Evolutionary conservation across 2,888 invertebrate genomes (phyloP), one percentile per base, ranked within the genome.

Genomic region (Flexamia atlantica): DNA sequence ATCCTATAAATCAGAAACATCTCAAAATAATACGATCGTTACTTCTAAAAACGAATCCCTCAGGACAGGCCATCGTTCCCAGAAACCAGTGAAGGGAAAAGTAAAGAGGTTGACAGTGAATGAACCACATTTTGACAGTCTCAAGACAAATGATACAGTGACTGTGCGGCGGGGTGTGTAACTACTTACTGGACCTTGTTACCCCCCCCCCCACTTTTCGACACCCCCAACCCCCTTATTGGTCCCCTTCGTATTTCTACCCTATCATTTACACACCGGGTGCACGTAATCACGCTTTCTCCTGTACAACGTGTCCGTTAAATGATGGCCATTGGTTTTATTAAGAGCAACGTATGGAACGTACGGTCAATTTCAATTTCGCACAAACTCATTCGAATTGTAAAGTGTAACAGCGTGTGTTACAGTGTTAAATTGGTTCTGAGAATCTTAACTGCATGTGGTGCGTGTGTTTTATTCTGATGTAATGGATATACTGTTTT

Each of bases 241-340:
- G n/a, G n/a, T n/a, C n/a, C n/a, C n/a, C n/a, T n/a, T n/a, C n/a
- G 20, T 20, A 64, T 30, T 64, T 14, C 28, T 4, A n/a, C 64
- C 64, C 64, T 30, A 9, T 30, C 64, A 28, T 14, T 30, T 25
- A 3, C 28, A 28, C 64, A 17, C 64, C 64, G 64, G 64, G 28
- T 64, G 64, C 14, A 14, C 30, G 14, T 64, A 64, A 64, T 64
- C 64, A 28, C 64, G 23, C 46, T 46, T 53, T 53, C 53, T 53
- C 53, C 64, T 12, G 64, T 64, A 64, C 64, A 64, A 64, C 64
- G 17, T 64, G 28, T 64, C 30, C 64, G 30, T 64, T 64, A 64
- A 64, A 28, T 28, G 64, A 25, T 14, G 57, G 64, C 30, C 20
- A 10, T n/a, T n/a, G n/a, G 64, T 64, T 64, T 64, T 28, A 64